These are phyloP conservation scores for Elephas maximus DNA, from an alignment of 2,113 vertebrate species.

Conservation along the genomic window DNA sequence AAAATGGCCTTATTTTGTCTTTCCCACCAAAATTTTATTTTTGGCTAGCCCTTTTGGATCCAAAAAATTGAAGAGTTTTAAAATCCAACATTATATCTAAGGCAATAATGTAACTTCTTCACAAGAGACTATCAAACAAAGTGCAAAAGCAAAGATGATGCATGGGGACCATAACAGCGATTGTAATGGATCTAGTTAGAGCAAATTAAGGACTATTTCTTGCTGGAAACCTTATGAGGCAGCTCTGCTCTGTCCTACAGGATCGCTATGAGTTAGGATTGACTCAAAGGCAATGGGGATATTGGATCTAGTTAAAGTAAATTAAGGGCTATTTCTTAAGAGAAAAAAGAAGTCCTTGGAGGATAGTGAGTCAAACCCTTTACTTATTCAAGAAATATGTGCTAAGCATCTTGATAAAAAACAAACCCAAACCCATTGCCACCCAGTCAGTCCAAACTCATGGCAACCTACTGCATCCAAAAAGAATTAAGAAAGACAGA, in stretches of 20 bases:
- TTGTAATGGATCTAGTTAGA: not conserved
- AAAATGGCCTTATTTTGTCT: not conserved
- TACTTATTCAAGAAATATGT: not conserved
- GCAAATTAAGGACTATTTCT: not conserved
- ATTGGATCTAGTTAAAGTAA: no score
- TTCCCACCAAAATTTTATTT: not conserved
- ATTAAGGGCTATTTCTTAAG: not conserved
- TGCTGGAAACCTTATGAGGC: no score
- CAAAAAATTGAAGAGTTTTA: not conserved
- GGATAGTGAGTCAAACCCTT: not conserved
- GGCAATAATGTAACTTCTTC: not conserved
- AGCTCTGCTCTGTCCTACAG: no score
- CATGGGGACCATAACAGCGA: not conserved
- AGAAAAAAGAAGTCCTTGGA: not conserved
- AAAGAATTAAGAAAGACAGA: not conserved
- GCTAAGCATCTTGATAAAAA: not conserved
- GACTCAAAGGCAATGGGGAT: no score
- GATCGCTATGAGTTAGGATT: no score
- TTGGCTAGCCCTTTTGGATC: not conserved
- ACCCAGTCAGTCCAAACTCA: not conserved
- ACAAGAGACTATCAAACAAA: slow-evolving; percentile 22
- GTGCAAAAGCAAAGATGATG: not conserved
- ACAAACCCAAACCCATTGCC: not conserved
- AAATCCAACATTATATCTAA: not conserved
- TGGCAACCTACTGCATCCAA: not conserved